phyloP scores from a whole-genome alignment of 2,113 vertebrate genomes.

The Tringa solitaria region DNA sequence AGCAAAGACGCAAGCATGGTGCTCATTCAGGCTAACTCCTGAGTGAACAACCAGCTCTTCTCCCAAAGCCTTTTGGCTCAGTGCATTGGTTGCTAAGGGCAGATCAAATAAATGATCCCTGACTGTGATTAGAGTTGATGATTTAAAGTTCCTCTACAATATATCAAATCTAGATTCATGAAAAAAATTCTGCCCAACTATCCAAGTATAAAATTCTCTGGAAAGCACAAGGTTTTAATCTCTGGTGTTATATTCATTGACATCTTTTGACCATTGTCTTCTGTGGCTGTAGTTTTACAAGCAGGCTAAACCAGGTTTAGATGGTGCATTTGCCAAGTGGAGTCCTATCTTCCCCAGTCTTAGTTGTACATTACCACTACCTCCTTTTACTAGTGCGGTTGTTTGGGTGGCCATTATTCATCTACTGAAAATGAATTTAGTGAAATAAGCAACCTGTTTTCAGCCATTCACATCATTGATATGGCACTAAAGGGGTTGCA shows the following conservation, averaged over 20 bases:
- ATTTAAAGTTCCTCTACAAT: background rate
- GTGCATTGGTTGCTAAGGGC: background rate
- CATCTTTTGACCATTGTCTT: background rate
- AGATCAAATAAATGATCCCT: background rate
- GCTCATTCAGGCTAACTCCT: background rate
- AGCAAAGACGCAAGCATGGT: background rate
- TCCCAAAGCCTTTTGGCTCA: background rate
- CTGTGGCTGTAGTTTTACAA: background rate
- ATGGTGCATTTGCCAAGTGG: background rate
- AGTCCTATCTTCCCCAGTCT: background rate
- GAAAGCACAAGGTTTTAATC: background rate
- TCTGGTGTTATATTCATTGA: background rate
- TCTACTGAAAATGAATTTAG: background rate
- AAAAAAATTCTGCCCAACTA: background rate
- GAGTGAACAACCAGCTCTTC: background rate
- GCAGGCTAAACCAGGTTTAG: background rate
- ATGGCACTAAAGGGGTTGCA: background rate
- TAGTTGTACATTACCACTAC: background rate
- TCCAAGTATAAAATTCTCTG: background rate
- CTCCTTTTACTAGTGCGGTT: background rate
- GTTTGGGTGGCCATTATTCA: background rate
- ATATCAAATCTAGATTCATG: background rate
- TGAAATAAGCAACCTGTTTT: background rate
- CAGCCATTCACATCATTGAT: background rate
- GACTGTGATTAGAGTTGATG: background rate